A percentile compares a stretch with the other conserved stretches of the same genome.
phyloP scores from a whole-genome alignment of 2,888 invertebrate genomes.

The Augiades crinisus region DNA sequence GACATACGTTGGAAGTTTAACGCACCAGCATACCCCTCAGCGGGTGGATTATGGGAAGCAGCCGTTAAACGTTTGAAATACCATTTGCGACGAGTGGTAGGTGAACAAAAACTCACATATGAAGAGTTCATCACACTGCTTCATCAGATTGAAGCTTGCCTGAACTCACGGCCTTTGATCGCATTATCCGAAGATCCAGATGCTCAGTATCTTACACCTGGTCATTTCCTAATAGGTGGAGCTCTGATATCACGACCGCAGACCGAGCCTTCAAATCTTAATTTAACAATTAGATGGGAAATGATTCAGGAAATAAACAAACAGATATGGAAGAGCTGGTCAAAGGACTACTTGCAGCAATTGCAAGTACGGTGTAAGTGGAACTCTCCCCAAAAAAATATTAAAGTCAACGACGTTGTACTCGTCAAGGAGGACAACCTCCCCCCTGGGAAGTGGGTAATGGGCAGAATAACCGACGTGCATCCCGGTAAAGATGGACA shows the following conservation, averaged over 20 bases:
- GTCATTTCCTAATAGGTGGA: background rate
- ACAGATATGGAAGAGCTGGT: background rate
- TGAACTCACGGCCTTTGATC: background rate
- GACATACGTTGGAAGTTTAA: background rate
- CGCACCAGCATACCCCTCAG: slow-evolving; percentile 6
- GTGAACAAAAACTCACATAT: background rate
- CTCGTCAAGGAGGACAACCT: background rate
- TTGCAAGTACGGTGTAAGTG: background rate
- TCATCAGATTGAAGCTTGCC: background rate
- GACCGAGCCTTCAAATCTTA: background rate
- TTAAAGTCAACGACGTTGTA: background rate
- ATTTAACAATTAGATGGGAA: background rate
- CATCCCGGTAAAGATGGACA: background rate
- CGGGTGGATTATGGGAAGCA: slow-evolving; percentile 24
- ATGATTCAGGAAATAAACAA: background rate
- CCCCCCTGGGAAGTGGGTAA: background rate
- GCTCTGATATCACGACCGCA: background rate
- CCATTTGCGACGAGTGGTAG: slow-evolving; percentile 12
- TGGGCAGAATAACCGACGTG: background rate
- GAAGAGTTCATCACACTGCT: background rate
- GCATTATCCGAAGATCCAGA: background rate
- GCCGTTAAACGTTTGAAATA: slow-evolving; percentile 20
- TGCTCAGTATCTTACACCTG: background rate
- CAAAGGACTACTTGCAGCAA: background rate
- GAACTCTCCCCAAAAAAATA: background rate